These are phyloP conservation scores for Rotaria magnacalcarata DNA, from an alignment of 2,888 invertebrate genomes.

Conservation along the genomic window DNA sequence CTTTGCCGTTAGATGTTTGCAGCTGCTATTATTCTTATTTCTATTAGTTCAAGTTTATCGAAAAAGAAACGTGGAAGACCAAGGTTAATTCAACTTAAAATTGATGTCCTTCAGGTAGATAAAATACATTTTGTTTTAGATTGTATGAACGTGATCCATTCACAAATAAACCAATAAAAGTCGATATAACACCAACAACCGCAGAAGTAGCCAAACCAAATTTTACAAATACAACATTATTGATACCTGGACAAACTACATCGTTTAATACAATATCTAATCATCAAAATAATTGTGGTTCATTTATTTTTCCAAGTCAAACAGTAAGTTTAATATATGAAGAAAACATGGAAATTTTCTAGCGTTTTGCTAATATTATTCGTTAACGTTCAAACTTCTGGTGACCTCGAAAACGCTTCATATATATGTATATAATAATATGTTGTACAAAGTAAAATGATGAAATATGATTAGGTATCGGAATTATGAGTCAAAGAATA, in stretches of 20 bases:
- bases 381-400: too few species aligned
- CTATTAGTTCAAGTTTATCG: neutral
- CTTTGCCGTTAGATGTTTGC: neutral
- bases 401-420: too few species aligned
- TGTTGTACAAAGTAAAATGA: too few species aligned
- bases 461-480: too few species aligned
- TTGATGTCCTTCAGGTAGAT: neutral
- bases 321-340: neutral
- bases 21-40: too few species aligned
- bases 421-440: too few species aligned
- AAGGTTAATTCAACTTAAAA: neutral
- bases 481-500: too few species aligned
- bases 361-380: too few species aligned
- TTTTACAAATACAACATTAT: neutral
- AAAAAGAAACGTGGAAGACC: conserved; percentile 25
- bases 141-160: conserved; percentile 35
- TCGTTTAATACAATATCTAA: neutral
- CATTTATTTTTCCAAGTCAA: neutral
- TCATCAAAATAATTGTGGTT: neutral
- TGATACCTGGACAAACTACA: neutral
- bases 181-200: neutral
- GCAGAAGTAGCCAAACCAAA: neutral
- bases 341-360: too few species aligned
- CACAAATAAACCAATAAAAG: conserved; percentile 25
- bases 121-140: neutral